A percentile compares a stretch with the other conserved stretches of the same genome.
These are phyloP conservation scores for Geotrupes spiniger DNA, from an alignment of 2,888 invertebrate genomes.

Conservation along the genomic window DNA sequence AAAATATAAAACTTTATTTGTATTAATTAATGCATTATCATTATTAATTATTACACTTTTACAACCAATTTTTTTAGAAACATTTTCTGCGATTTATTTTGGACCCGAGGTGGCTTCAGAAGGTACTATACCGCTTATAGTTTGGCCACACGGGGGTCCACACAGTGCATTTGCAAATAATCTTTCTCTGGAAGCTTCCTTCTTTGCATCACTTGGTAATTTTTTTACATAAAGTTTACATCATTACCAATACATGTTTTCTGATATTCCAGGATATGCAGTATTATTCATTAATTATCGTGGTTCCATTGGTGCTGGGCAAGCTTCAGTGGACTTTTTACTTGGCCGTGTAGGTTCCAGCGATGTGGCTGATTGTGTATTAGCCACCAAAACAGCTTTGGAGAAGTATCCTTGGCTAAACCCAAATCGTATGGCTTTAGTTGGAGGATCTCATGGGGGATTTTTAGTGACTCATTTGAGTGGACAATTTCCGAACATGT, in stretches of 20 bases:
- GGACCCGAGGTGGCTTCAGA: slow-evolving; percentile 53
- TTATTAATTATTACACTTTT: no score
- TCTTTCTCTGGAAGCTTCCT: slow-evolving; percentile 60
- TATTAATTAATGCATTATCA: no score
- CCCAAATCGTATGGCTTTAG: slow-evolving; percentile 59
- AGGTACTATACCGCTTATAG: slow-evolving; percentile 64
- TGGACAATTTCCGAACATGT: slow-evolving; percentile 76
- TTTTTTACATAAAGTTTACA: slow-evolving; percentile 9
- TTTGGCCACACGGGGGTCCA: slow-evolving; percentile 84
- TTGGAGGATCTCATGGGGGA: slow-evolving; percentile 90
- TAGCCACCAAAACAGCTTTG: slow-evolving; percentile 61
- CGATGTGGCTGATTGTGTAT: slow-evolving; percentile 79
- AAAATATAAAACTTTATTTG: no score
- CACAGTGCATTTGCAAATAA: slow-evolving; percentile 65
- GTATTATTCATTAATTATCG: slow-evolving; percentile 70
- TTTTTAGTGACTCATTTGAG: slow-evolving; percentile 81
- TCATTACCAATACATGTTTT: slow-evolving; percentile 42
- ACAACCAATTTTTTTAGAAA: slow-evolving; percentile 54
- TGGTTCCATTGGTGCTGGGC: slow-evolving; percentile 76
- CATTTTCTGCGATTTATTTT: slow-evolving; percentile 64
- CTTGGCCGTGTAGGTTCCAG: slow-evolving; percentile 69
- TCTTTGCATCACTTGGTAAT: slow-evolving; percentile 64
- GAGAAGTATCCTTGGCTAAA: slow-evolving; percentile 59
- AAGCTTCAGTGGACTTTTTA: slow-evolving; percentile 67
- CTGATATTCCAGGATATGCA: slow-evolving; percentile 59